phyloP scores from a whole-genome alignment of 2,113 vertebrate species.

The Lathamus discolor region DNA sequence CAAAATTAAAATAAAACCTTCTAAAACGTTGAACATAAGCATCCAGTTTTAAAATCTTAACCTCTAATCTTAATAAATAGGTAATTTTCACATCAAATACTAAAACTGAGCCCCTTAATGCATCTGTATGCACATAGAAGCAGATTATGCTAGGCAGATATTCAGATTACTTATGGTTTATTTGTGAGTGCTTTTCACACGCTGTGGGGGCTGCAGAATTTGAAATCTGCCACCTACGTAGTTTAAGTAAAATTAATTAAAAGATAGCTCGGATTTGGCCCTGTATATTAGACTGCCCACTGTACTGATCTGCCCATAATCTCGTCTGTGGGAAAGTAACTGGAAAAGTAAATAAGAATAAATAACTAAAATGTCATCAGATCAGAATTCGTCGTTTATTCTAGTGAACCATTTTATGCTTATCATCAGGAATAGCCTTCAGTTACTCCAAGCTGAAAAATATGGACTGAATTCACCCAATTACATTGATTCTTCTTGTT shows the following conservation, averaged over 20 bases:
- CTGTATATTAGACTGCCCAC: neutral
- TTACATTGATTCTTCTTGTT: neutral
- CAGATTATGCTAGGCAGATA: neutral
- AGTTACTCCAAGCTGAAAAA: neutral
- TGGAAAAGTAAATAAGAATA: constrained; percentile 19
- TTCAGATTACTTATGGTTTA: neutral
- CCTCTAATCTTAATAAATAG: neutral
- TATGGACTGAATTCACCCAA: neutral
- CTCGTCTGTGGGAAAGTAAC: neutral
- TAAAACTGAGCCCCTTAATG: neutral
- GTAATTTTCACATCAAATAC: neutral
- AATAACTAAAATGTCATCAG: neutral
- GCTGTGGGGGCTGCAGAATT: neutral
- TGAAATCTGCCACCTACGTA: neutral
- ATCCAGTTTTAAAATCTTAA: neutral
- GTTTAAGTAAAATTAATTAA: neutral
- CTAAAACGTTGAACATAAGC: neutral
- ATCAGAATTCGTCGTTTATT: neutral
- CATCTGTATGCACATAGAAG: neutral
- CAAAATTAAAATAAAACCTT: neutral
- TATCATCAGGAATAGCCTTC: neutral
- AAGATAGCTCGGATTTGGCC: neutral
- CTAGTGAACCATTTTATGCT: neutral
- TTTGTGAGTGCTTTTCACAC: neutral
- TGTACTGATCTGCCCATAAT: neutral